phyloP scores from a whole-genome alignment of 2,797 vertebrate genomes.

The Gephyroberyx darwinii region DNA sequence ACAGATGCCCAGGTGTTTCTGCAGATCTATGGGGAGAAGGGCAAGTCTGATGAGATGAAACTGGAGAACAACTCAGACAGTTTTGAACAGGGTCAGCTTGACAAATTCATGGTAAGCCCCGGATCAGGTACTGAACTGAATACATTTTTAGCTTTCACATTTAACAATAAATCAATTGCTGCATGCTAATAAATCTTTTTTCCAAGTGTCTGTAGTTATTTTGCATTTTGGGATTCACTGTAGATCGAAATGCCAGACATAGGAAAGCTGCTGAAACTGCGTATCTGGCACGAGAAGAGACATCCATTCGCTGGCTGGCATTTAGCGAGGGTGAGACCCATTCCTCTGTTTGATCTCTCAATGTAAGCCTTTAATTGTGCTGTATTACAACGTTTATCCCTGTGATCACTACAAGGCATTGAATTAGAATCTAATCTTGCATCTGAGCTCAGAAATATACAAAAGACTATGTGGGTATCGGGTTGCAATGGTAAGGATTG shows the following conservation, averaged over 20 bases:
- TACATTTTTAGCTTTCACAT: not conserved
- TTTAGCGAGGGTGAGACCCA: constrained; percentile 88
- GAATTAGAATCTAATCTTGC: constrained; percentile 8
- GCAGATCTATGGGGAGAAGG: constrained; percentile 92
- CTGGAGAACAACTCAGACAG: constrained; percentile 96
- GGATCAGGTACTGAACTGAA: not conserved
- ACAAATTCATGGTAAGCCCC: constrained; percentile 91
- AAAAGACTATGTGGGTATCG: not conserved
- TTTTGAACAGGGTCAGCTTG: constrained; percentile 90
- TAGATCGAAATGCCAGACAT: constrained; percentile 95
- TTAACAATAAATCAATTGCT: not conserved
- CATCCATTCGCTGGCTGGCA: constrained; percentile 95
- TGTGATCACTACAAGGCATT: not conserved
- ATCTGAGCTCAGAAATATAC: not conserved
- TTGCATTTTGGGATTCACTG: constrained; percentile 8
- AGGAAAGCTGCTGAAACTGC: constrained; percentile 88
- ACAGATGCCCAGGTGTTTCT: constrained; percentile 95
- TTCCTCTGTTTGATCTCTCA: constrained; percentile 38
- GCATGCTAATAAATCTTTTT: not conserved
- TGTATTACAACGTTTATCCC: not conserved
- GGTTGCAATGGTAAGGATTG: not conserved
- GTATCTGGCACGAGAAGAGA: constrained; percentile 95
- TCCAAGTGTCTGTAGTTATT: not conserved
- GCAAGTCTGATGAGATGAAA: constrained; percentile 92
- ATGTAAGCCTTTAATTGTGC: constrained; percentile 13